Evolutionary conservation across 2,888 invertebrate genomes (phyloP), one percentile per base, ranked within the genome.

Genomic region (Ganaspis brasiliensis): DNA sequence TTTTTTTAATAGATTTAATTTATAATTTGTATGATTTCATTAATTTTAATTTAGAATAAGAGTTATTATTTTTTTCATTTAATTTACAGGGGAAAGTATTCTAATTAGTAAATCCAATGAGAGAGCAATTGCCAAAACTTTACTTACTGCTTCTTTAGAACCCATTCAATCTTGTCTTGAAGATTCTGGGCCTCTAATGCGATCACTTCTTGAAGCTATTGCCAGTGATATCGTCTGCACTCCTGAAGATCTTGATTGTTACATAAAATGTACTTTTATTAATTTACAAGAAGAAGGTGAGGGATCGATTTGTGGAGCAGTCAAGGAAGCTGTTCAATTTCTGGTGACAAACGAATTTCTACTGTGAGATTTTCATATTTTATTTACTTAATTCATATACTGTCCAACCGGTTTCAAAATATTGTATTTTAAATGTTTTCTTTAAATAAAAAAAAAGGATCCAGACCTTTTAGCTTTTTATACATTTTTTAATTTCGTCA

Each of bases 141-240:
- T 99, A 79, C 93, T 98, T 88, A 93, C 93, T 76, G 94, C 95
- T 8, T 90, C 93, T 61, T 90, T 97, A 72, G 93, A 95, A 75
- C 95, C 97, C 6, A 95, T 98, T 5, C 93, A 93, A 83, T 98
- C 98, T 87, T 98, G 98, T 88, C 94, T 98, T 73, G 94, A 95
- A 86, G 93, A 93, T 88, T 94, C 95, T 74, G 95, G 94, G 9
- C 95, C 95, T 88, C 93, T 96, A 73, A 95, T 96, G 92, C 93
- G 96, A 82, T 96, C 96, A 8, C 92, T 96, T 19, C 91, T 96
- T 70, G 96, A 96, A 92, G 96, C 97, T 61, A 96, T 98, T 79
- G 97, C 98, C 0, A 97, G 97, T 89, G 96, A 97, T 84, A 95
- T 97, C 10, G 96, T 97, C 0, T 93, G 93, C 77, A 95, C 95